Conservation (phyloP, 2,888 invertebrate genomes). For the Cancer borealis region DNA sequence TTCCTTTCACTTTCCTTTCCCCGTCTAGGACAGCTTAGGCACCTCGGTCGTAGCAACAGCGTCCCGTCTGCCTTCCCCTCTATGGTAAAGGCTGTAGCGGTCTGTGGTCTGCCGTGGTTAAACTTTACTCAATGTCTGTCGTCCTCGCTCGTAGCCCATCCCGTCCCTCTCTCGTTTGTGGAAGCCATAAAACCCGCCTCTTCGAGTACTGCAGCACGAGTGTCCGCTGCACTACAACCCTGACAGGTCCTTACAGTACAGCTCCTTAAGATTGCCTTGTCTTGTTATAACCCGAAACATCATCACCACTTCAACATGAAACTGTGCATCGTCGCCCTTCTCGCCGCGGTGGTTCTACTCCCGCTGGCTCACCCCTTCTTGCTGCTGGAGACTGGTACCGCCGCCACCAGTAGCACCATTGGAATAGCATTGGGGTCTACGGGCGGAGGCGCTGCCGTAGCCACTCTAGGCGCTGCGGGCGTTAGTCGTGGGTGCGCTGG, state of each 20-base stretch:
- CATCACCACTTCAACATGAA: slow-evolving; percentile 54
- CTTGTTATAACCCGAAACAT: neutral
- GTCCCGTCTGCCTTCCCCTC: neutral
- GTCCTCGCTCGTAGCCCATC: neutral
- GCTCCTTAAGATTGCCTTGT: neutral
- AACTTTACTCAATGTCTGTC: neutral
- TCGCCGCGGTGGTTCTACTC: slow-evolving; percentile 46
- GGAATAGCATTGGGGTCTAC: neutral
- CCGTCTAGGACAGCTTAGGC: neutral
- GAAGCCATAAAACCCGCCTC: slow-evolving; percentile 33
- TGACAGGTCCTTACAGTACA: neutral
- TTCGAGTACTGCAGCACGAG: neutral
- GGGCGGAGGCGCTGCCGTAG: neutral
- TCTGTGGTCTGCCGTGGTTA: neutral
- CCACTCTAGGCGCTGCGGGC: neutral
- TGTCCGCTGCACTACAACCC: neutral
- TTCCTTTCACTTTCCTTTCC: neutral
- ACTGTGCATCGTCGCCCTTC: neutral
- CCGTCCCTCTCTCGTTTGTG: neutral
- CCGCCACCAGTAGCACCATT: slow-evolving; percentile 38
- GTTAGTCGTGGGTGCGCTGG: slow-evolving; percentile 59
- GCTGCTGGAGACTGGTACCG: slow-evolving; percentile 39
- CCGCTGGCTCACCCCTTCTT: slow-evolving; percentile 51
- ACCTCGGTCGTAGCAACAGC: too few relatives aligned
- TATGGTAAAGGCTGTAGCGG: neutral